phyloP scores from a whole-genome alignment of 53 echinoderm and acorn worm genomes.

The Holothuria leucospilota region DNA sequence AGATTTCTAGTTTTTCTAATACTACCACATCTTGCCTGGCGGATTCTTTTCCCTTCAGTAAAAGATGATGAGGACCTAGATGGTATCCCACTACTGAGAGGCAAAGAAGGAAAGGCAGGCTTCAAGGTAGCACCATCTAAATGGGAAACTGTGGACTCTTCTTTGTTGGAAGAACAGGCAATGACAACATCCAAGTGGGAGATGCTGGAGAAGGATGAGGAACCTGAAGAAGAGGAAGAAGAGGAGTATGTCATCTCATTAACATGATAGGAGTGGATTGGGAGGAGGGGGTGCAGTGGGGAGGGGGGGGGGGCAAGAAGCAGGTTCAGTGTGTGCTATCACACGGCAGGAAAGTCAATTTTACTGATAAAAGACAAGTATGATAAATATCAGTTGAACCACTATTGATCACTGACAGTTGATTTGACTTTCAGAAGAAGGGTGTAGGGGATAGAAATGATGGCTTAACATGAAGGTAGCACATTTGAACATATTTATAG shows the following conservation, averaged over 20 bases:
- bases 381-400: too few species aligned
- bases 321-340: too few species aligned
- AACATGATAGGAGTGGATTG: not conserved
- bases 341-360: too few species aligned
- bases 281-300: constrained; percentile 32
- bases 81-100: constrained; percentile 65
- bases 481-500: too few species aligned
- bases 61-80: constrained; percentile 79
- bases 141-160: constrained; percentile 95
- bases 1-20: too few species aligned
- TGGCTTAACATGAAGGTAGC: too few species aligned
- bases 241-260: constrained; percentile 15
- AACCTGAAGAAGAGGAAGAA: constrained; percentile 62
- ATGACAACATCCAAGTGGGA: constrained; percentile 99
- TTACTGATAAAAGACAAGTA: too few species aligned
- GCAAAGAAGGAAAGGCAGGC: constrained; percentile 23
- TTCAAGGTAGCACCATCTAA: constrained; percentile 91
- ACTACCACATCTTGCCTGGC: not conserved
- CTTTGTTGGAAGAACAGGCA: constrained; percentile 89
- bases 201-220: constrained; percentile 85
- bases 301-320: constrained; percentile 44
- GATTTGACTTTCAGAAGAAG: too few species aligned
- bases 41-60: constrained; percentile 31
- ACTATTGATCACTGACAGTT: too few species aligned
- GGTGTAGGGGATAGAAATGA: too few species aligned